phyloP scores from a whole-genome alignment of 2,113 vertebrate genomes.

The Pongo pygmaeus region DNA sequence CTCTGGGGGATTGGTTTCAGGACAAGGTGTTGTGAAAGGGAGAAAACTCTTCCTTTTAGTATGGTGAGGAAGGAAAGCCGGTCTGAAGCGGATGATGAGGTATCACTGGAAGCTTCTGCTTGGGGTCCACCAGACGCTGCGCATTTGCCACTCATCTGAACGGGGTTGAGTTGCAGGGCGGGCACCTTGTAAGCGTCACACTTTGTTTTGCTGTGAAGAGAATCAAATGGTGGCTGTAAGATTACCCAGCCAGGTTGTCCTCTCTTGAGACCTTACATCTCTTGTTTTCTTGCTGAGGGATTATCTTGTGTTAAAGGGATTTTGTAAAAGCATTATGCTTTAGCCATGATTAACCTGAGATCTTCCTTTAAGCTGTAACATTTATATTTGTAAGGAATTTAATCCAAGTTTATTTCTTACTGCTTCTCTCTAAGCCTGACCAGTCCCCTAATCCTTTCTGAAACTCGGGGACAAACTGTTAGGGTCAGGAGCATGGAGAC shows the following conservation, averaged over 20 bases:
- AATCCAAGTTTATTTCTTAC: background rate
- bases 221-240: background rate
- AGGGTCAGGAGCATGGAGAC: background rate
- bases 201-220: background rate
- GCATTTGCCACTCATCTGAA: background rate
- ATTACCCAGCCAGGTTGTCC: background rate
- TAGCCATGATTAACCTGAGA: background rate
- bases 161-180: background rate
- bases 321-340: background rate
- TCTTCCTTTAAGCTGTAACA: background rate
- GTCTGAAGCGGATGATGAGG: background rate
- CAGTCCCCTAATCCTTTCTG: background rate
- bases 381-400: background rate
- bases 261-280: background rate
- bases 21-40: background rate
- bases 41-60: background rate
- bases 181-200: background rate
- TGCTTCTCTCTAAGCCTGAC: background rate
- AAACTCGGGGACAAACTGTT: background rate
- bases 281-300: background rate
- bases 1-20: background rate
- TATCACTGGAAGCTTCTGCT: background rate
- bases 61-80: background rate
- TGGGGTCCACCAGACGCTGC: accelerated
- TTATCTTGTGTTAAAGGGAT: background rate